A percentile compares a stretch with the other conserved stretches of the same genome.
phyloP scores from a whole-genome alignment of 1,140 invertebrate species.

The Cecropterus lyciades region DNA sequence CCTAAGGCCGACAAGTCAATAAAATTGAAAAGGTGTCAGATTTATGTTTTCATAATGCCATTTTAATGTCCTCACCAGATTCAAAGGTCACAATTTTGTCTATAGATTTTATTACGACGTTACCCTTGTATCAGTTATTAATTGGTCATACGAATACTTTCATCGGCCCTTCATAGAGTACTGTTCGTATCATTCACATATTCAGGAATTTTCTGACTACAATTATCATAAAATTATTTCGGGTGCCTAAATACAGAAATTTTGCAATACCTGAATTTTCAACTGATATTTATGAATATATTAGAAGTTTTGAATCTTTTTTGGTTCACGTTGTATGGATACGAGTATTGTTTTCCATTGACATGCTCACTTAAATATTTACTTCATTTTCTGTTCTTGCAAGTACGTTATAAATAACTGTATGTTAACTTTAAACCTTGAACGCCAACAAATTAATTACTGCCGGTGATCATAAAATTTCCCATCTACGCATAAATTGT shows the following conservation, averaged over 20 bases:
- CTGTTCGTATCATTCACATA: not conserved
- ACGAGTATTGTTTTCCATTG: constrained; percentile 7
- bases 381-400: not conserved
- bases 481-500: constrained; percentile 59
- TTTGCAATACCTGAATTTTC: too few relatives aligned
- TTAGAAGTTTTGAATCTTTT: not conserved
- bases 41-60: constrained; percentile 72
- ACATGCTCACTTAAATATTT: constrained; percentile 3
- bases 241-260: not conserved
- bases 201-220: not conserved
- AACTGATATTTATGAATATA: not conserved
- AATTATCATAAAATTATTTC: not conserved
- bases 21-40: constrained; percentile 71
- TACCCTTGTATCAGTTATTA: constrained; percentile 71
- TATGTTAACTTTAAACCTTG: constrained; percentile 50
- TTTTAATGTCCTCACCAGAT: constrained; percentile 60
- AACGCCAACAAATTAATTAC: constrained; percentile 65
- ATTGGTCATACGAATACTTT: constrained; percentile 18
- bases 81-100: constrained; percentile 70
- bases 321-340: too few relatives aligned
- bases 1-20: constrained; percentile 75
- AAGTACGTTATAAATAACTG: not conserved
- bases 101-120: constrained; percentile 77
- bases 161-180: constrained; percentile 11
- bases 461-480: constrained; percentile 55